Evolutionary conservation across 2,113 vertebrate species (phyloP).

Genomic region (Podarcis raffonei): DNA sequence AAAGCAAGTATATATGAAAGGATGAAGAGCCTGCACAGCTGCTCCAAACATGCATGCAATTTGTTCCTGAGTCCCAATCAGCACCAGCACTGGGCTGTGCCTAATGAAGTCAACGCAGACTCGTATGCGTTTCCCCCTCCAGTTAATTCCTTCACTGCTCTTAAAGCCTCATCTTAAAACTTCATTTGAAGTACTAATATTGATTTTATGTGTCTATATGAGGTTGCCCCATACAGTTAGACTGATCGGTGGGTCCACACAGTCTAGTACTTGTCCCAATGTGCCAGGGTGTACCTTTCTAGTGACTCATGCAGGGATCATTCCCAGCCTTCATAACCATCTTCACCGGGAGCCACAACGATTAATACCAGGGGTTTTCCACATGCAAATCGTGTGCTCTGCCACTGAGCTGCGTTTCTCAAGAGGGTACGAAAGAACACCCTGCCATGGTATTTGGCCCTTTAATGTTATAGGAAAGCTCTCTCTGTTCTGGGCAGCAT

Average conservation of each 20-base stretch:
- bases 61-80: background rate
- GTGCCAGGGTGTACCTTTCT: background rate
- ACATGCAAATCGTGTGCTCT: background rate
- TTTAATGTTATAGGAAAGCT: background rate
- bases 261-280: background rate
- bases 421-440: background rate
- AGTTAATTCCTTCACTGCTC: background rate
- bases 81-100: background rate
- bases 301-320: background rate
- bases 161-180: background rate
- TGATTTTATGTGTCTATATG: background rate
- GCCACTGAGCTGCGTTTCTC: too few species aligned
- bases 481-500: background rate
- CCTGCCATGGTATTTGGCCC: background rate
- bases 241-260: background rate
- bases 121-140: background rate
- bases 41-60: background rate
- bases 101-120: background rate
- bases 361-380: background rate
- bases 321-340: background rate
- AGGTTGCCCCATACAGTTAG: background rate
- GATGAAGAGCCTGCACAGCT: background rate
- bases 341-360: background rate
- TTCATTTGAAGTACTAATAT: background rate
- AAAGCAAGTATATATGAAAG: background rate